These are phyloP conservation scores for Lithobates pipiens DNA, from an alignment of 2,797 vertebrate genomes.

Conservation along the genomic window DNA sequence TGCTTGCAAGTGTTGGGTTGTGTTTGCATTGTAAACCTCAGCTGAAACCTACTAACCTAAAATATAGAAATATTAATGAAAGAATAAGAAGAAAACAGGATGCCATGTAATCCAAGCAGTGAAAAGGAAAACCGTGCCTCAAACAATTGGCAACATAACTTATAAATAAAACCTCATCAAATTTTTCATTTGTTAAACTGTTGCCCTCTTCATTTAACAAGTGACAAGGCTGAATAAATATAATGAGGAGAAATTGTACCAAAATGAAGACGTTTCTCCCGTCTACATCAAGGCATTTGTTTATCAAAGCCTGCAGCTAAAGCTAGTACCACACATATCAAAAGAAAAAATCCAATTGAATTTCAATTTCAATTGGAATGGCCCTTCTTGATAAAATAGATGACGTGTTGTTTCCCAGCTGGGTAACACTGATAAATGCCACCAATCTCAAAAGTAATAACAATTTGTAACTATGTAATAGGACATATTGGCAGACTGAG, in stretches of 20 bases:
- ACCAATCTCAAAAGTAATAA: conserved; percentile 22
- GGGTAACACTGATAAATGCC: conserved; percentile 37
- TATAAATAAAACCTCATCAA: not conserved
- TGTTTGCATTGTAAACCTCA: too few relatives aligned
- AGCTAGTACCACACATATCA: conserved; percentile 27
- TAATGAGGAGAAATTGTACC: conserved; percentile 22
- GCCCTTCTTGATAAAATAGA: conserved; percentile 36
- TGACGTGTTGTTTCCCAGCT: conserved; percentile 32
- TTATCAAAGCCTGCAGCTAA: conserved; percentile 27
- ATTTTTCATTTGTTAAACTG: conserved; percentile 4
- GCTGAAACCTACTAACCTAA: too few relatives aligned
- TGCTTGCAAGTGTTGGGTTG: too few relatives aligned
- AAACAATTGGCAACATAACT: not conserved
- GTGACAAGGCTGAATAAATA: conserved; percentile 7
- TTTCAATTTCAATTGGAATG: conserved; percentile 39
- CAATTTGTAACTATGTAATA: conserved; percentile 25
- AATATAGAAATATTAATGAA: too few relatives aligned
- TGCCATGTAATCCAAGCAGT: not conserved
- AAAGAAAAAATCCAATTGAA: conserved; percentile 42
- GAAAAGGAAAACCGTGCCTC: not conserved
- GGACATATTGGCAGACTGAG: conserved; percentile 5
- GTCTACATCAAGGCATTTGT: conserved; percentile 28
- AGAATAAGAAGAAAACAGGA: not conserved
- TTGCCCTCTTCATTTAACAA: not conserved
- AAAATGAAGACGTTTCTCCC: conserved; percentile 37